Evolutionary conservation across 2,888 invertebrate species (phyloP).

Genomic region (Myopa testacea): DNA sequence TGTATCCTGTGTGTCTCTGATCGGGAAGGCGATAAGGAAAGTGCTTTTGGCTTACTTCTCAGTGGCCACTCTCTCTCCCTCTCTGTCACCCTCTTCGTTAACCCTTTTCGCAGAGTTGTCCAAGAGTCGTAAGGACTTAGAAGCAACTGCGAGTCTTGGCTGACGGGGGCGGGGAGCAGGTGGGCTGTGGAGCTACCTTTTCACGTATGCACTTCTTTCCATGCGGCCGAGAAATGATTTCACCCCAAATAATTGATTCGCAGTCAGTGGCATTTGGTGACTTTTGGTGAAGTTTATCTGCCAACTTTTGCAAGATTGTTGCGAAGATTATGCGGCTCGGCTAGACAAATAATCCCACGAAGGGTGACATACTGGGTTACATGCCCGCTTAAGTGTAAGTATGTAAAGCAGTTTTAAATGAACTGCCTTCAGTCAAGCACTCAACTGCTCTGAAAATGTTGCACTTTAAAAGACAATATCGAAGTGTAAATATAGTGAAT

Average conservation of each 20-base stretch:
- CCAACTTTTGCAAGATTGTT: not conserved
- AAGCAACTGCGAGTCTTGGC: not conserved
- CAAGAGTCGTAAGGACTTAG: not conserved
- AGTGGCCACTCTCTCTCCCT: constrained; percentile 4
- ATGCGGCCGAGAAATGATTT: not conserved
- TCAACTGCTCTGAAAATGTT: too few relatives aligned
- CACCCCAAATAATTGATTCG: not conserved
- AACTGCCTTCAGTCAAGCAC: too few relatives aligned
- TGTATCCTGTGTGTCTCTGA: constrained; percentile 21
- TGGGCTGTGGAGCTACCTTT: too few relatives aligned
- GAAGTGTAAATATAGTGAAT: too few relatives aligned
- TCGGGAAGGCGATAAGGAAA: constrained; percentile 28
- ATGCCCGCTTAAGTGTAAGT: too few relatives aligned
- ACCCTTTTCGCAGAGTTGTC: not conserved
- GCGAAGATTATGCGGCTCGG: not conserved
- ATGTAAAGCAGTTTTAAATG: too few relatives aligned
- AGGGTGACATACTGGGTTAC: too few relatives aligned
- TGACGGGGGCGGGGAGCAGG: not conserved
- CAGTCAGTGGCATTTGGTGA: not conserved
- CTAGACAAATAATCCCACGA: constrained; percentile 15
- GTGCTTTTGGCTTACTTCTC: constrained; percentile 27
- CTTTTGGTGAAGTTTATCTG: not conserved
- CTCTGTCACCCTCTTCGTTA: not conserved
- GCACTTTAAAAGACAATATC: too few relatives aligned
- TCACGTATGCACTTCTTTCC: too few relatives aligned